Conservation (phyloP, 1,140 invertebrate species). For the Pseudachorutes palmiensis region DNA sequence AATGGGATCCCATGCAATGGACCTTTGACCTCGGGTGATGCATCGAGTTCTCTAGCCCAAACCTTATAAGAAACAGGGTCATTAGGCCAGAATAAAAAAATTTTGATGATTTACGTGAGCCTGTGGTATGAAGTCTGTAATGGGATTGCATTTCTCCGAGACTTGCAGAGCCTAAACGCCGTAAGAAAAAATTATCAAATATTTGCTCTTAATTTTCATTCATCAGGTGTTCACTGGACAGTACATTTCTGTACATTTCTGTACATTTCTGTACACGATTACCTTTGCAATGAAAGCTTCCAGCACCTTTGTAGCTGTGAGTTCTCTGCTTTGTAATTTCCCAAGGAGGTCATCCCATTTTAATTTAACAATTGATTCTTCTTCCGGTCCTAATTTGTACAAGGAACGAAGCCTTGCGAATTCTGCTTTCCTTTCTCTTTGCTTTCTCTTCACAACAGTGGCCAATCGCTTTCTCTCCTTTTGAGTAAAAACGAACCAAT, state of each 20-base stretch:
- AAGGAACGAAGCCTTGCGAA: conserved; percentile 20
- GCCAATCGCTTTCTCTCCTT: too few species aligned
- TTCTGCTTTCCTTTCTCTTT: conserved; percentile 18
- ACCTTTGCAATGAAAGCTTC: conserved; percentile 37
- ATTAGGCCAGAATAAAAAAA: not conserved
- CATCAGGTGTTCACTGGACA: too few species aligned
- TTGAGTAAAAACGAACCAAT: too few species aligned
- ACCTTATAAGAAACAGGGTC: not conserved
- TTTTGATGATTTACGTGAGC: conserved; percentile 33
- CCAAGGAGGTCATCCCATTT: conserved; percentile 24
- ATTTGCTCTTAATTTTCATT: too few species aligned
- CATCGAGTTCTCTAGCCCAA: conserved; percentile 40
- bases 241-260: too few species aligned
- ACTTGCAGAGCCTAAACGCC: conserved; percentile 41
- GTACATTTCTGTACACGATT: too few species aligned
- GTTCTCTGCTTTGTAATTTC: conserved; percentile 24
- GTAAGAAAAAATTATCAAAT: too few species aligned
- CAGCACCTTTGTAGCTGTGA: conserved; percentile 28
- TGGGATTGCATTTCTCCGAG: conserved; percentile 40
- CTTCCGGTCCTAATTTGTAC: conserved; percentile 3
- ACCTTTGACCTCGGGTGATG: conserved; percentile 29
- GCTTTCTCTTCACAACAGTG: conserved; percentile 23
- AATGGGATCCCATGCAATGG: conserved; percentile 42
- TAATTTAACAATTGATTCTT: conserved; percentile 7
- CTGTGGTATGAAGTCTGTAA: conserved; percentile 41